A percentile compares a stretch with the other conserved stretches of the same genome.
phyloP scores from a whole-genome alignment of 2,888 invertebrate species.

The Priocnemis perturbator region DNA sequence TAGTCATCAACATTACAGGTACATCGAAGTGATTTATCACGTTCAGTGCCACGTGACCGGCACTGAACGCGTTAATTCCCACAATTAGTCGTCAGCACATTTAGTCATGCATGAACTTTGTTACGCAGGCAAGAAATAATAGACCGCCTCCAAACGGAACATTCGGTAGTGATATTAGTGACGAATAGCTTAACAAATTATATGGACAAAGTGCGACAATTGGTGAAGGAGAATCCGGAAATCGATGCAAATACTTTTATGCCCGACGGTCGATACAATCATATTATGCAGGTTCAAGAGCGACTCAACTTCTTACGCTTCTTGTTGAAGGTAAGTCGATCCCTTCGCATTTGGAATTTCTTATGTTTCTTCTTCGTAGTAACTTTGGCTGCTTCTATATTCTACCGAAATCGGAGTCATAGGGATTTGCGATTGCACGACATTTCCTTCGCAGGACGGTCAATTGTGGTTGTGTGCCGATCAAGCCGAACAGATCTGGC shows the following conservation, averaged over 20 bases:
- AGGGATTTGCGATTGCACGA: too few species aligned
- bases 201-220: constrained; percentile 88
- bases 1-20: constrained; percentile 79
- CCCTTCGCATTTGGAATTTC: too few species aligned
- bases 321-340: constrained; percentile 84
- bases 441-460: constrained; percentile 82
- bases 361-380: too few species aligned
- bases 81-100: constrained; percentile 52
- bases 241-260: constrained; percentile 87
- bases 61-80: neutral
- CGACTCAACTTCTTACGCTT: constrained; percentile 94
- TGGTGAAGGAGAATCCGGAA: constrained; percentile 83
- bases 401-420: too few species aligned
- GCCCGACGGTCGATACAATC: constrained; percentile 93
- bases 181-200: constrained; percentile 94
- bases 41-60: neutral
- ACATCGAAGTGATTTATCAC: constrained; percentile 43
- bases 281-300: constrained; percentile 94
- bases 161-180: constrained; percentile 94
- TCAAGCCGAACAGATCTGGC: constrained; percentile 98
- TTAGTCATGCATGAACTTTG: too few species aligned
- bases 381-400: too few species aligned
- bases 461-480: constrained; percentile 97
- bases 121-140: constrained; percentile 83
- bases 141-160: constrained; percentile 92